Evolutionary conservation across 2,797 vertebrate genomes (phyloP).

Genomic region (Diplodus sargus): DNA sequence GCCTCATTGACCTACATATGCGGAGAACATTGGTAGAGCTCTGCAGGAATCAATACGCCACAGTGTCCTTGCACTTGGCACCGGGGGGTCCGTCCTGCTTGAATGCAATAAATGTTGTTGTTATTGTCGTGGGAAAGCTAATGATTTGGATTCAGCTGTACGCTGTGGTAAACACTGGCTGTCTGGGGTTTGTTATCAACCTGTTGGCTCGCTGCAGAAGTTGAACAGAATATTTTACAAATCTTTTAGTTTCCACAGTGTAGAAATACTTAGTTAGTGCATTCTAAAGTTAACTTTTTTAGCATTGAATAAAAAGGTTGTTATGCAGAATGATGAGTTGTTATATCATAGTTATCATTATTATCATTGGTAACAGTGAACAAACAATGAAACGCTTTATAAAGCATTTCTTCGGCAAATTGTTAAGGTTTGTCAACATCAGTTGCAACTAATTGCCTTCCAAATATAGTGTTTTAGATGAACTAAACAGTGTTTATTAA

Average conservation of each 20-base stretch:
- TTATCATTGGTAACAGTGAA: too few relatives aligned
- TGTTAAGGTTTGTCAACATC: too few relatives aligned
- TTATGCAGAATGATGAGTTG: too few relatives aligned
- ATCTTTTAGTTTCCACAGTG: neutral
- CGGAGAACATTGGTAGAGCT: slow-evolving; percentile 77
- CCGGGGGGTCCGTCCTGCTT: neutral
- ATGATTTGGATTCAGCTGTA: slow-evolving; percentile 1
- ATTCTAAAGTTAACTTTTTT: too few relatives aligned
- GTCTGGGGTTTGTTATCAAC: slow-evolving; percentile 22
- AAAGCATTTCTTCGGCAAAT: too few relatives aligned
- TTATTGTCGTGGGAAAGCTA: slow-evolving; percentile 8
- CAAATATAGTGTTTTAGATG: too few relatives aligned
- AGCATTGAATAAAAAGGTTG: too few relatives aligned
- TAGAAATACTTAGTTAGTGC: too few relatives aligned
- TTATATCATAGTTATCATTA: too few relatives aligned
- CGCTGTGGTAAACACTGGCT: neutral
- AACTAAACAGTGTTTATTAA: too few relatives aligned
- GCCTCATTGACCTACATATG: slow-evolving; percentile 87
- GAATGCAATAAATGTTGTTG: slow-evolving; percentile 11
- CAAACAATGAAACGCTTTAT: too few relatives aligned
- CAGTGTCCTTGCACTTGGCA: slow-evolving; percentile 51
- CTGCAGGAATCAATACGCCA: slow-evolving; percentile 76
- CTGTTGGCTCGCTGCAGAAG: slow-evolving; percentile 57
- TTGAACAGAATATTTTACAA: neutral
- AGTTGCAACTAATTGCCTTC: too few relatives aligned